Base-by-base conservation (phyloP, 37 sponge, comb jelly and placozoan species). In the Dysidea cf. avara region DNA sequence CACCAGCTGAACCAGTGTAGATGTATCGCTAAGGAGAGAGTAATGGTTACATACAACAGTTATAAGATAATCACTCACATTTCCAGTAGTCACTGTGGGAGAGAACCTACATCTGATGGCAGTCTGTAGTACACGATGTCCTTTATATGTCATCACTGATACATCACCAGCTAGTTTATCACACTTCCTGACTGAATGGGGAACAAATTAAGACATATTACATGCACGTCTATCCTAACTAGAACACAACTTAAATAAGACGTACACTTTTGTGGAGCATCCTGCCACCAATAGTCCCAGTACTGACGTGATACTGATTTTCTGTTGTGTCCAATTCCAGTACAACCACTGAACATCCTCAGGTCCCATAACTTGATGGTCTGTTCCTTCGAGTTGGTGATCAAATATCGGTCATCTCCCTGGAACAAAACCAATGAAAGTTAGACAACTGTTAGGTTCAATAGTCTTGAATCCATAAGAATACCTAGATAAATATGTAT, bases 381-480 rank as follows among this genome's bases (percentile, higher is more conserved):
- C 72, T 96, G 96, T 52, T 96, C 96, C 69, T 96, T 96, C 55
- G 84, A 85, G 81, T 96, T 96, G 34, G 92, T 86, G 56, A 96
- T 81, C 29, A 96, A 64, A 66, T 92, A 80, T 5, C 90, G 66
- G 21, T 72, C 74, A 48, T 91, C 92, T 13, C 82, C 86, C 80
- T 87, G 54, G n/a, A n/a, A n/a, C n/a, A n/a, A n/a, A n/a, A 20
- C 32, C 21, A 67, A 43, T 43, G 68, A 35, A 3, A 62, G 36
- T n/a, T n/a, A n/a, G n/a, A n/a, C n/a, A n/a, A n/a, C n/a, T n/a
- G n/a, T n/a, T n/a, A n/a, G n/a, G n/a, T n/a, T n/a, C n/a, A n/a
- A n/a, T n/a, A n/a, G n/a, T n/a, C n/a, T n/a, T n/a, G n/a, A n/a
- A n/a, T n/a, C n/a, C n/a, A n/a, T n/a, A n/a, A n/a, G n/a, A n/a